Conservation (phyloP, 2,888 invertebrate species). For the Danaus chrysippus region DNA sequence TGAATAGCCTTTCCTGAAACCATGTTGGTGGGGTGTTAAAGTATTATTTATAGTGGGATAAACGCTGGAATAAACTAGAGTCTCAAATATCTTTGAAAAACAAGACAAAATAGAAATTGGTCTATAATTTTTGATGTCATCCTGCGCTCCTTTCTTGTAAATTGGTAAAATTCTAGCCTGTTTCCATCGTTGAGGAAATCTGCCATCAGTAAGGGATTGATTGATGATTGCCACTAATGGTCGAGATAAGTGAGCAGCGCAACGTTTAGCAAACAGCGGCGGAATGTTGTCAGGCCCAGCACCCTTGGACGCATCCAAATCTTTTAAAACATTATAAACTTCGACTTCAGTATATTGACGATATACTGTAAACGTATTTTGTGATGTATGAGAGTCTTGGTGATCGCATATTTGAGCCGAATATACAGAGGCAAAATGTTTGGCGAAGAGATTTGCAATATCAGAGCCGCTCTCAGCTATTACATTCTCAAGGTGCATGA, state of each 20-base stretch:
- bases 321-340: constrained; percentile 7
- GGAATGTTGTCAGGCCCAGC: constrained; percentile 7
- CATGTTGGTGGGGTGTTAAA: too few relatives aligned
- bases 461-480: constrained; percentile 2
- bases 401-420: too few relatives aligned
- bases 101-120: background rate
- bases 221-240: constrained; percentile 4
- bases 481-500: constrained; percentile 3
- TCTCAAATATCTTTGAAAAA: background rate
- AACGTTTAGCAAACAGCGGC: constrained; percentile 1
- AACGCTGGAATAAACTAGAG: background rate
- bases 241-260: constrained; percentile 4
- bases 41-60: too few relatives aligned
- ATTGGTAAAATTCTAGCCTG: constrained; percentile 9
- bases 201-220: constrained; percentile 1
- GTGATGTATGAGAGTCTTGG: too few relatives aligned
- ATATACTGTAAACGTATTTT: too few relatives aligned
- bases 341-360: background rate
- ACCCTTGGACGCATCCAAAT: constrained; percentile 2
- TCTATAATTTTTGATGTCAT: background rate
- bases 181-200: constrained; percentile 8
- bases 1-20: too few relatives aligned
- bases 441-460: constrained; percentile 7
- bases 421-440: background rate
- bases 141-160: background rate